These are phyloP conservation scores for Dasyurus viverrinus DNA, from an alignment of 2,113 vertebrate genomes.

Conservation along the genomic window DNA sequence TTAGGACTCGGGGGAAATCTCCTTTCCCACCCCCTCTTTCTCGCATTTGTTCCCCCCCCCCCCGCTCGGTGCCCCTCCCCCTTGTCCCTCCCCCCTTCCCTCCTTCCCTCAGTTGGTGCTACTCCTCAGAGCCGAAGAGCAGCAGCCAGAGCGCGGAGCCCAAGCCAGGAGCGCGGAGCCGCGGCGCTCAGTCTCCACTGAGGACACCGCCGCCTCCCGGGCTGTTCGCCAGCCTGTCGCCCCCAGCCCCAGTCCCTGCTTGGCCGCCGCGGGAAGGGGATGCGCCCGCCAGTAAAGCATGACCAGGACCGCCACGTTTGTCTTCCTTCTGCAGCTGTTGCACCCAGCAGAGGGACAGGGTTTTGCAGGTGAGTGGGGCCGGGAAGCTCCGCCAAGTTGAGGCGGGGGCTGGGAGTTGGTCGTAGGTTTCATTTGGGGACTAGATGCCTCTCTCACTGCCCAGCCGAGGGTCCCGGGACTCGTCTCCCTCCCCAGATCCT, in stretches of 20 bases:
- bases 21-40: conserved; percentile 56
- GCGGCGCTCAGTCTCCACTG: conserved; percentile 66
- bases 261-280: conserved; percentile 79
- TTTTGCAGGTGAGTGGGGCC: conserved; percentile 86
- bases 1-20: conserved; percentile 85
- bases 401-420: neutral
- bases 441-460: neutral
- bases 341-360: conserved; percentile 82
- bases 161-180: conserved; percentile 45
- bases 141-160: conserved; percentile 54
- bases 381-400: neutral
- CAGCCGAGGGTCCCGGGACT: neutral
- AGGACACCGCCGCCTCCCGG: conserved; percentile 76
- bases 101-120: conserved; percentile 50
- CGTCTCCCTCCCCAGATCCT: neutral
- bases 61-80: conserved; percentile 66
- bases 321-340: conserved; percentile 80
- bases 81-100: conserved; percentile 59
- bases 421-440: neutral
- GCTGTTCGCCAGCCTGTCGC: conserved; percentile 63
- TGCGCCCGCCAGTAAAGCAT: conserved; percentile 83
- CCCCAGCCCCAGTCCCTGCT: conserved; percentile 65
- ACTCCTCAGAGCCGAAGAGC: conserved; percentile 75
- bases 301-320: conserved; percentile 81
- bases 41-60: conserved; percentile 71